These are phyloP conservation scores for Aegotheles bennettii DNA, from an alignment of 2,113 vertebrate genomes.

Conservation along the genomic window DNA sequence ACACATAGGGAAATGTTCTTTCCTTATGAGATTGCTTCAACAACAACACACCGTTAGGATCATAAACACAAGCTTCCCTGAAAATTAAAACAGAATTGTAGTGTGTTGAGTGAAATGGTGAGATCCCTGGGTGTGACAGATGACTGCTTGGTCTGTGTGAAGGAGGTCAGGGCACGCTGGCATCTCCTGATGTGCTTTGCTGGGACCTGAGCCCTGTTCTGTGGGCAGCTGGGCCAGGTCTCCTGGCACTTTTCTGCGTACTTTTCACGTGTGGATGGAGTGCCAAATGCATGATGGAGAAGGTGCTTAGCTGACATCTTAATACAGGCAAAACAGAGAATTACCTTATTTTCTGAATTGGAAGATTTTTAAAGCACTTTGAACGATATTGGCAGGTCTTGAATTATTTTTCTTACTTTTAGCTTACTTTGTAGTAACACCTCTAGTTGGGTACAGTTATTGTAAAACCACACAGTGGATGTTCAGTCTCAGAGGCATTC, in stretches of 20 bases:
- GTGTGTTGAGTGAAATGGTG: not conserved
- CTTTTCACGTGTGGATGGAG: accelerated
- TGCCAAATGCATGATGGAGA: not conserved
- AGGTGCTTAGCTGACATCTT: not conserved
- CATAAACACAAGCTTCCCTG: not conserved
- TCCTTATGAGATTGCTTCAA: not conserved
- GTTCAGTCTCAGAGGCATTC: not conserved
- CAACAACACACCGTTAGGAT: not conserved
- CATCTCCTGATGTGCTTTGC: not conserved
- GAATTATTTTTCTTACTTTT: not conserved
- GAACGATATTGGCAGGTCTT: not conserved
- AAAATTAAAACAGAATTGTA: not conserved
- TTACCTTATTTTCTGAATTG: not conserved
- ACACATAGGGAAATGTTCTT: not conserved
- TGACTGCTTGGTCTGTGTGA: accelerated
- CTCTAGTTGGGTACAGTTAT: not conserved
- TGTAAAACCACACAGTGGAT: not conserved
- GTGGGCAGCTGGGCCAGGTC: not conserved
- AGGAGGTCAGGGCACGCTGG: accelerated
- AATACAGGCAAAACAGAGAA: not conserved
- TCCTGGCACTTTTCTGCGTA: not conserved
- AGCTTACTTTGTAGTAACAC: not conserved
- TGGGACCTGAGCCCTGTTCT: not conserved
- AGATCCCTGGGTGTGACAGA: not conserved
- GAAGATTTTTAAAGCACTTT: not conserved